Base-by-base conservation (phyloP, 2,797 vertebrate species). In the Alca torda region DNA sequence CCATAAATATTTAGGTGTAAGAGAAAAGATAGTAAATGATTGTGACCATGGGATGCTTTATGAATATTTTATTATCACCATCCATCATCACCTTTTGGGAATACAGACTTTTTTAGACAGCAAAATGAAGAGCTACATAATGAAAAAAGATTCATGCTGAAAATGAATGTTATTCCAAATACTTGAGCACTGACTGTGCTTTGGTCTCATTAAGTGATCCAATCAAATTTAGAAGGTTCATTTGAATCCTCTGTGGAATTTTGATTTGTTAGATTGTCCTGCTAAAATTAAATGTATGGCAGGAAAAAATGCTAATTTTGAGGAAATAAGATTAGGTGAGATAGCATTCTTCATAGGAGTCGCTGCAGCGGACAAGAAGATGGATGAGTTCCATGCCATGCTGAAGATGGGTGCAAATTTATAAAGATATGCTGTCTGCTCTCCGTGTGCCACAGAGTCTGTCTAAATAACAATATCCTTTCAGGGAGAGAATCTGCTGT, bases 381-480 rank as follows among this genome's bases (percentile, higher is more conserved):
- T 76, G 57, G 65, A 89, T 95, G 63, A 83, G 65, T 87, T 89
- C 86, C 65, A 70, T 65, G 45, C 16, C 28, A 59, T 65, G 41
- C 41, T 92, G 94, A 96, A 96, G 87, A 94, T 85, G 53, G 33
- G 25, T 83, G 25, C 50, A 79, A 92, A 96, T 96, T 92, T 95
- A 53, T 90, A 95, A 95, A 89, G 92, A 96, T 92, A 80, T 51
- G 31, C 41, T 96, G 69, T 87, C 59, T 91, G 61, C 78, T 96
- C 56, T 97, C 86, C 91, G 51, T 92, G 48, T 95, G 61, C 54
- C 95, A 35, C 81, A 33, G 94, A 91, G 51, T 97, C 97, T 97
- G 92, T 93, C 77, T 96, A 96, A 97, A 98, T 79, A 97, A 92
- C 77, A 95, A 68, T 95, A 97, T 96, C 89, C 87, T 97, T 86